Percentiles rank a stretch among this genome's conserved stretches.
phyloP scores from a whole-genome alignment of 2,888 invertebrate species.

The Rhabditoides inermis region DNA sequence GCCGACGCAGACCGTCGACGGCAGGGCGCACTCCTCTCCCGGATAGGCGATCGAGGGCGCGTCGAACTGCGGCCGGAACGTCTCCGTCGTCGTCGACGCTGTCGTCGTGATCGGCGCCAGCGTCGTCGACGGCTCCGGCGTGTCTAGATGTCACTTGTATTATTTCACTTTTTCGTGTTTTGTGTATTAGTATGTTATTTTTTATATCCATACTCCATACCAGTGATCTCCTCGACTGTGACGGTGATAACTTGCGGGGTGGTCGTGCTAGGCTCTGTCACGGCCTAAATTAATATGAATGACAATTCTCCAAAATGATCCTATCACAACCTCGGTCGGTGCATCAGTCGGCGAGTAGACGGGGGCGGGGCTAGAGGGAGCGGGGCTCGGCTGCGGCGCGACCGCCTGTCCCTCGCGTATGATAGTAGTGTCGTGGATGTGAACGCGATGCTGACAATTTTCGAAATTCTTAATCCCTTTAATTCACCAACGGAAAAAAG shows the following conservation, averaged over 20 bases:
- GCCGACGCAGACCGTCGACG: constrained; percentile 24
- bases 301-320: too few species aligned
- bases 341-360: too few species aligned
- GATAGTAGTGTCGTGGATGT: constrained; percentile 2
- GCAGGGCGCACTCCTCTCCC: constrained; percentile 20
- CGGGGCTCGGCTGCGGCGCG: neutral
- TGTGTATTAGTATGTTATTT: too few species aligned
- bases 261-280: constrained; percentile 4
- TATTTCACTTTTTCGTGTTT: too few species aligned
- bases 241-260: constrained; percentile 4
- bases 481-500: too few species aligned
- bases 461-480: too few species aligned
- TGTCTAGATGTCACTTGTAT: too few species aligned
- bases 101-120: neutral
- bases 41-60: constrained; percentile 26
- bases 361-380: constrained; percentile 7
- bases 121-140: constrained; percentile 10
- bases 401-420: neutral
- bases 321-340: too few species aligned
- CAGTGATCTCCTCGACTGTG: too few species aligned
- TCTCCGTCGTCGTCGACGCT: constrained; percentile 17
- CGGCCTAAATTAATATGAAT: neutral
- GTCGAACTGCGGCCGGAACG: too few species aligned
- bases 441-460: too few species aligned
- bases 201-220: too few species aligned